Base-by-base conservation (phyloP, 2,113 vertebrate genomes). In the Osmerus mordax region DNA sequence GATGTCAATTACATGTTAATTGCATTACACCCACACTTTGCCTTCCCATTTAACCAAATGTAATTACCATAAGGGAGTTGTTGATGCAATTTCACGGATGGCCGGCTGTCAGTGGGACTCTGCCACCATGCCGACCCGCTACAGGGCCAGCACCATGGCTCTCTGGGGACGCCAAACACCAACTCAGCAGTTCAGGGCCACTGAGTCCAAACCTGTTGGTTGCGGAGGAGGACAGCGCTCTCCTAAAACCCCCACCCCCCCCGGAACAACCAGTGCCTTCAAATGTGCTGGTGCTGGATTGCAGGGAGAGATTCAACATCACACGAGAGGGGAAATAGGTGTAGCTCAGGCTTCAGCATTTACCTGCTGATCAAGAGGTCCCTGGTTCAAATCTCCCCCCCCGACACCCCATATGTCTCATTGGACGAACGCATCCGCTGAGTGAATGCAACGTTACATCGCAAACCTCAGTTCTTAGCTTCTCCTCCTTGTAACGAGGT, bases 31-130 rank as follows among this genome's bases (percentile, higher is more conserved):
- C 86, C 85, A 87, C 88, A 83, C 77, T 77, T 88, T 91, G 86
- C 89, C 80, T 89, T 87, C 83, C 79, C 78, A 85, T 90, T 88
- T 85, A 88, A 84, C 84, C 78, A 87, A 89, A 86, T 90, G 81
- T 89, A 90, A 91, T 91, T 92, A 91, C 84, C 88, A 86, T 81
- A 78, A 79, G 81, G 77, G 83, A 85, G 85, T 86, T 88, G 84
- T 88, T 90, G 89, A 87, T 91, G 89, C 85, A 87, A 92, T 92
- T 92, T 92, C 89, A 91, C 87, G 88, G 81, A 78, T 89, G 90
- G 84, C 11, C 82, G 81, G 60, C 79, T 77, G 84, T 88, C 87
- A 80, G 79, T 2, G 76, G 78, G 78, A 70, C 78, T 84, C 71
- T 82, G 84, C 70, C 70, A 32, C 82, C 81, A 67, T 72, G 67